Evolutionary conservation across 1,140 invertebrate species (phyloP).

Genomic region (Pogonomyrmex barbatus): DNA sequence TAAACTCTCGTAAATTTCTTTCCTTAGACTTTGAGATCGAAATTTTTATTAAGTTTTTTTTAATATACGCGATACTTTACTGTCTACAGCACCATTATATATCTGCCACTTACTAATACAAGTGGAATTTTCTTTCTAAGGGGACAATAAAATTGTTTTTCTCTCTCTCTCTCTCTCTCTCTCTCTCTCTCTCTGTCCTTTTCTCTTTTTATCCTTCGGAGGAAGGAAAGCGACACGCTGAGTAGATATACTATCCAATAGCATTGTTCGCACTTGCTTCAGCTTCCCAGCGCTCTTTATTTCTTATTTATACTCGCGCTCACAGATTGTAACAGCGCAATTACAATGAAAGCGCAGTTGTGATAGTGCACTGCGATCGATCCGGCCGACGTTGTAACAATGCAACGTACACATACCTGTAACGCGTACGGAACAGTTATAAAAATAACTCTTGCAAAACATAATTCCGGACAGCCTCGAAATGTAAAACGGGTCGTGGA

Average conservation of each 20-base stretch:
- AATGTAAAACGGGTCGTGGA: slow-evolving; percentile 62
- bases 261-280: slow-evolving; percentile 63
- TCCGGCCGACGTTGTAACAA: slow-evolving; percentile 37
- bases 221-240: slow-evolving; percentile 45
- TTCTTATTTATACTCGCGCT: slow-evolving; percentile 63
- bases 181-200: slow-evolving; percentile 18
- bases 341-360: slow-evolving; percentile 61
- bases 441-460: slow-evolving; percentile 60
- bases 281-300: slow-evolving; percentile 56
- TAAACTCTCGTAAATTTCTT: slow-evolving; percentile 22
- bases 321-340: slow-evolving; percentile 59
- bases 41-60: slow-evolving; percentile 47
- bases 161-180: slow-evolving; percentile 37
- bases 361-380: slow-evolving; percentile 53
- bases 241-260: slow-evolving; percentile 63
- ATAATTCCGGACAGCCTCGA: slow-evolving; percentile 50
- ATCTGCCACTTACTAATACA: slow-evolving; percentile 47
- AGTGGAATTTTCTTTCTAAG: slow-evolving; percentile 36
- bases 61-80: slow-evolving; percentile 15
- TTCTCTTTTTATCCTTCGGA: slow-evolving; percentile 28
- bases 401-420: slow-evolving; percentile 27
- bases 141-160: slow-evolving; percentile 55
- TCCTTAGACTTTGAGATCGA: background rate
- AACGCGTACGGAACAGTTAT: slow-evolving; percentile 36
- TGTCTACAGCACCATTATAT: slow-evolving; percentile 4